Percentiles rank a stretch among this genome's conserved stretches.
Conservation (phyloP, 30 jellyfish, hydroid and myxozoan species). For the Catostylus mosaicus region DNA sequence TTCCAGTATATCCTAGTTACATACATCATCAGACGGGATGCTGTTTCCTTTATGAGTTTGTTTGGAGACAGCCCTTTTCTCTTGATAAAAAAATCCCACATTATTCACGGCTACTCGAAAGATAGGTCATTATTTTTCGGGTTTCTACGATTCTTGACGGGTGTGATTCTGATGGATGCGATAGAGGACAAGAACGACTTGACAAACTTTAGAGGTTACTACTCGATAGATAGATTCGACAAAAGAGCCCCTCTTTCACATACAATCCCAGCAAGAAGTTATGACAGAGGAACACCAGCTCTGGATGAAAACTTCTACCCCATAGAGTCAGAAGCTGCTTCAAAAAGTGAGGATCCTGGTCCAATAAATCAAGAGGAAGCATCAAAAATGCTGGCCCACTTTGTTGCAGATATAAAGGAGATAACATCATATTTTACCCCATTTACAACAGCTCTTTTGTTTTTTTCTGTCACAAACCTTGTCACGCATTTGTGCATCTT, state of each 20-base stretch:
- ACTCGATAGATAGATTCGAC: slow-evolving; percentile 10
- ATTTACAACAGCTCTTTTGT: slow-evolving; percentile 68
- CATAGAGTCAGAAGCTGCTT: not conserved
- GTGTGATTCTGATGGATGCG: slow-evolving; percentile 56
- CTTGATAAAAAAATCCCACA: slow-evolving; percentile 41
- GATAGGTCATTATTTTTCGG: slow-evolving; percentile 11
- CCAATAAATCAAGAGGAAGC: slow-evolving; percentile 71
- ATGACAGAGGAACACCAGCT: slow-evolving; percentile 43
- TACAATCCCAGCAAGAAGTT: slow-evolving; percentile 41
- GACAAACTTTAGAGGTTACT: slow-evolving; percentile 44
- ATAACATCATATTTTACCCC: slow-evolving; percentile 67
- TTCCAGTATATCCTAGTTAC: slow-evolving; percentile 70
- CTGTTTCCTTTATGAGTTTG: slow-evolving; percentile 65
- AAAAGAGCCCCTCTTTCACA: not conserved
- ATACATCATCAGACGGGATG: slow-evolving; percentile 62
- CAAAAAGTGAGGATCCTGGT: not conserved
- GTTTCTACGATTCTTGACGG: not conserved
- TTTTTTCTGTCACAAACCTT: slow-evolving; percentile 75
- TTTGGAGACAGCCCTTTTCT: slow-evolving; percentile 75
- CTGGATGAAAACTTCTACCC: not conserved
- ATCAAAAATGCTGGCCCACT: slow-evolving; percentile 59
- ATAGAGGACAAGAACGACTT: slow-evolving; percentile 39
- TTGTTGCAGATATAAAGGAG: slow-evolving; percentile 65
- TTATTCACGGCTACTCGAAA: slow-evolving; percentile 8
- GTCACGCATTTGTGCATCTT: slow-evolving; percentile 66